Percentiles rank a stretch among this genome's conserved stretches.
phyloP scores from a whole-genome alignment of 2,888 invertebrate species.

The Tachina grossa region DNA sequence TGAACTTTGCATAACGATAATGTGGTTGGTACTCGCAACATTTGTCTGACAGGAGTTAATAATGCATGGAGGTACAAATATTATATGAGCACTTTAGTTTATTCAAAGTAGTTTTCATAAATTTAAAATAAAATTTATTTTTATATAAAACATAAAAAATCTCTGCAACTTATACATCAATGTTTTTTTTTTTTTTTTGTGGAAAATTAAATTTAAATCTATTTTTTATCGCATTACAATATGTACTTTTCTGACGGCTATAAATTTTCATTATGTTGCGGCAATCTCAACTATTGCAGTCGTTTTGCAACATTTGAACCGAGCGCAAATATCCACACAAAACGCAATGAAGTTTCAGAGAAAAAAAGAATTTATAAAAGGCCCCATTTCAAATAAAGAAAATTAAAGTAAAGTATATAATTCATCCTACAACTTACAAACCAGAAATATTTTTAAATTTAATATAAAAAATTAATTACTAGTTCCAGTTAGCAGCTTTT shows the following conservation, averaged over 20 bases:
- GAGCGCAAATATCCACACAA: constrained; percentile 3
- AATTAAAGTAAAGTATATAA: too few species aligned
- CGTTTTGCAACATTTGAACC: constrained; percentile 31
- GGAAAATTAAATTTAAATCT: constrained; percentile 14
- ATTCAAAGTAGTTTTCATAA: constrained; percentile 4
- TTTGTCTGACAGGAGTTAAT: constrained; percentile 42
- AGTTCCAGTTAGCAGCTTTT: too few species aligned
- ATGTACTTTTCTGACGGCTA: constrained; percentile 61
- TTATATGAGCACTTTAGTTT: neutral
- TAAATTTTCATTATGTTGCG: constrained; percentile 71
- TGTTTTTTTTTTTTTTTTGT: neutral
- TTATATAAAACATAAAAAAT: constrained; percentile 7
- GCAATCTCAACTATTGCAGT: constrained; percentile 69
- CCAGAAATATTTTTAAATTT: too few species aligned
- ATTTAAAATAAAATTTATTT: constrained; percentile 43
- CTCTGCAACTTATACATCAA: neutral
- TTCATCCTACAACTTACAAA: too few species aligned
- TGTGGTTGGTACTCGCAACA: constrained; percentile 45
- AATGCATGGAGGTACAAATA: constrained; percentile 18
- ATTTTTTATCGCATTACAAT: constrained; percentile 62
- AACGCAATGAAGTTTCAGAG: neutral
- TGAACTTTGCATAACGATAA: constrained; percentile 9
- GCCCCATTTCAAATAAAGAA: neutral
- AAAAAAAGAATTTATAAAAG: neutral
- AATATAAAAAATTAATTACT: too few species aligned